Conservation (phyloP, 2,888 invertebrate species). For the Drosophila pseudotalamancana region DNA sequence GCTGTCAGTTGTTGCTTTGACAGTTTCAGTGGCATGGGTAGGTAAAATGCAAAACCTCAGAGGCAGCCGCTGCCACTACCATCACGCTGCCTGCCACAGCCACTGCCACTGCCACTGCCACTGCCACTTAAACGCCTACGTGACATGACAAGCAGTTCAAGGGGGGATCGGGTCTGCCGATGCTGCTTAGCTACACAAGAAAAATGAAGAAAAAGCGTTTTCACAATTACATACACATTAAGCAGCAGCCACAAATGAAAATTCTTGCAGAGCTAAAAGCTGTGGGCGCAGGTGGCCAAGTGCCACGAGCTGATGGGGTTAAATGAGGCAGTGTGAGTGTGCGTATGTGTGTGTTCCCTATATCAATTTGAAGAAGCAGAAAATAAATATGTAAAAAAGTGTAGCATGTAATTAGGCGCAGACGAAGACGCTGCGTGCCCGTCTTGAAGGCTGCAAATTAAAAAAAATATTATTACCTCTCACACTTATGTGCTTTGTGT, state of each 20-base stretch:
- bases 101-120: slow-evolving; percentile 50
- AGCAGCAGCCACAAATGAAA: slow-evolving; percentile 42
- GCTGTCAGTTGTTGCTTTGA: slow-evolving; percentile 55
- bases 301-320: slow-evolving; percentile 25
- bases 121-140: slow-evolving; percentile 66
- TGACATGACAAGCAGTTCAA: slow-evolving; percentile 51
- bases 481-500: not conserved
- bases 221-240: slow-evolving; percentile 82
- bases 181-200: slow-evolving; percentile 22
- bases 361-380: slow-evolving; percentile 34
- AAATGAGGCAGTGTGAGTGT: slow-evolving; percentile 14
- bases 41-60: slow-evolving; percentile 17
- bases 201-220: slow-evolving; percentile 54
- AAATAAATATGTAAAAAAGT: slow-evolving; percentile 17
- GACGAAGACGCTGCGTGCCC: slow-evolving; percentile 43
- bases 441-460: slow-evolving; percentile 38
- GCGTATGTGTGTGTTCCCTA: slow-evolving; percentile 17
- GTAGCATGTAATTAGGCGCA: slow-evolving; percentile 58
- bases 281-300: slow-evolving; percentile 17
- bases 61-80: slow-evolving; percentile 17
- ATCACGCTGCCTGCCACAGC: slow-evolving; percentile 48
- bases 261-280: slow-evolving; percentile 42
- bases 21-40: slow-evolving; percentile 28
- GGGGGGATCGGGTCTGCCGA: not conserved
- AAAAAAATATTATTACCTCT: slow-evolving; percentile 4